Conservation (phyloP, 2,888 invertebrate species). For the Cybosia mesomella region DNA sequence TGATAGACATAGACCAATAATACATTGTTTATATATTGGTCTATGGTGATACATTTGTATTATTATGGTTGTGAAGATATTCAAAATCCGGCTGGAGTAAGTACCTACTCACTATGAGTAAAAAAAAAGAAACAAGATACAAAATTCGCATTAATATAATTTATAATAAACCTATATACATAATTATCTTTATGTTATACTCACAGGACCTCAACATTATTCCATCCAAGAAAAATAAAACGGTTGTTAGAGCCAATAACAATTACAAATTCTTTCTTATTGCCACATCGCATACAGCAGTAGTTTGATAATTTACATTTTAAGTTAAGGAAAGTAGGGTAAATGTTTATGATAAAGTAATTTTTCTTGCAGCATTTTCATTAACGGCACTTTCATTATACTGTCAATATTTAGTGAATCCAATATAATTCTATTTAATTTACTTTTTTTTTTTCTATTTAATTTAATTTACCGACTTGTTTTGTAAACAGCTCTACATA, state of each 20-base stretch:
- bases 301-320: too few relatives aligned
- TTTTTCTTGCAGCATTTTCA: not conserved
- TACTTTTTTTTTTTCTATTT: conserved; percentile 16
- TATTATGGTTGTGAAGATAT: too few relatives aligned
- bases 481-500: conserved; percentile 27
- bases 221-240: conserved; percentile 41
- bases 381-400: not conserved
- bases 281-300: too few relatives aligned
- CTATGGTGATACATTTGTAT: too few relatives aligned
- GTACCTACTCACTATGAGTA: too few relatives aligned
- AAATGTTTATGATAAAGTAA: not conserved
- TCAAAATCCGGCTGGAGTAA: too few relatives aligned
- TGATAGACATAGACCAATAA: too few relatives aligned
- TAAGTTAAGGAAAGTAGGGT: too few relatives aligned
- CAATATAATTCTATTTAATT: conserved; percentile 28
- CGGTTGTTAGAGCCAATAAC: not conserved
- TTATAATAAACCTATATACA: conserved; percentile 65
- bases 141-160: conserved; percentile 70
- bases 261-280: not conserved
- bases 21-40: too few relatives aligned
- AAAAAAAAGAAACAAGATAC: conserved; percentile 34
- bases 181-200: conserved; percentile 43
- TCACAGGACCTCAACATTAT: conserved; percentile 50
- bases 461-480: conserved; percentile 5
- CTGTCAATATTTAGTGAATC: conserved; percentile 18